Evolutionary conservation across 1,140 invertebrate genomes (phyloP), one percentile per base, ranked within the genome.

Genomic region (Brachionus sp.): DNA sequence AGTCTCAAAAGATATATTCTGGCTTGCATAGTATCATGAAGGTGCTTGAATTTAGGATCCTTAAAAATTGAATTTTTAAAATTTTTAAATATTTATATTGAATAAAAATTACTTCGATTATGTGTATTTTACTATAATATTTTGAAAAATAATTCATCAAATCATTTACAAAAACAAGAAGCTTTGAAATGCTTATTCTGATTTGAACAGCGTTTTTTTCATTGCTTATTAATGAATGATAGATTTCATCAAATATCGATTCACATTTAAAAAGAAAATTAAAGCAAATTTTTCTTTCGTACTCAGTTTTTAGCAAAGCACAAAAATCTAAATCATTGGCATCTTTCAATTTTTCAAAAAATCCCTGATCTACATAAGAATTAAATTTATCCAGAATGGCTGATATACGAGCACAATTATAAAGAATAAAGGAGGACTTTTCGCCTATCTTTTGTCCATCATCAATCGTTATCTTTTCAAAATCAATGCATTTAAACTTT

Each of bases 221-320:
- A 33, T 12, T 33, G 10, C 0, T 33, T 25, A 5, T 29, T 46
- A 80, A 35, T 33, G 77, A 57, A 35, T 66, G n/a, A 44, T 44
- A 42, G 23, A 80, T 57, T 44, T 80, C 77, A 66, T 66, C 23
- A 10, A 80, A 42, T 23, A 66, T 44, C n/a, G 50, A 33, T 66
- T 80, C 77, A 80, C 12, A 80, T 25, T 80, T 80, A 53, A 80
- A 66, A n/a, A 80, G 57, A 66, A 33, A 80, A 19, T 80, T 33
- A 5, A 12, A 35, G 19, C 50, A 62, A 10, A 80, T 62, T 80
- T 80, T 80, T 42, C 19, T 80, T 10, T 80, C 77, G 57, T 19
- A 57, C 1, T 80, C 50, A 13, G 16, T 80, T 23, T 57, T 62
- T 2, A 80, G 37, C 19, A 80, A 62, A 9, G 13, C 16, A 42